These are phyloP conservation scores for Drosophila gaucha DNA, from an alignment of 2,888 invertebrate genomes.

Conservation along the genomic window DNA sequence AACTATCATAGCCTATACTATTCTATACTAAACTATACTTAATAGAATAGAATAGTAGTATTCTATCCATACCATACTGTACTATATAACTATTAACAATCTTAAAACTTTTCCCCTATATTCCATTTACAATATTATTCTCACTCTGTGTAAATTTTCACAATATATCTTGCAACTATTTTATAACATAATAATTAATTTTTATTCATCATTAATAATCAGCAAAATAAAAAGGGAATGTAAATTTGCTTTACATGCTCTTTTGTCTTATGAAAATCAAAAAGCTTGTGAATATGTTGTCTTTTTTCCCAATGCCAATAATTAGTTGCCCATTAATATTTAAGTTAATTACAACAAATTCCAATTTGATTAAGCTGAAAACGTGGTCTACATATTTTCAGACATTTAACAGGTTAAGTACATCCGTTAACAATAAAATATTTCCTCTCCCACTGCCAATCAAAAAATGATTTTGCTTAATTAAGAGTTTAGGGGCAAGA, in stretches of 20 bases:
- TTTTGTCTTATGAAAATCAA: conserved; percentile 12
- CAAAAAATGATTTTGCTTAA: conserved; percentile 60
- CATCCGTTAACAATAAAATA: conserved; percentile 53
- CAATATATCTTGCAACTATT: conserved; percentile 5
- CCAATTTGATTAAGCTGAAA: conserved; percentile 10
- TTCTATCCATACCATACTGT: neutral
- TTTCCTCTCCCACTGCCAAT: conserved; percentile 49
- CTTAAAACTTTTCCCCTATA: neutral
- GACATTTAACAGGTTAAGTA: conserved; percentile 34
- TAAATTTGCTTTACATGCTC: conserved; percentile 21
- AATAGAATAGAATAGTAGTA: too few species aligned
- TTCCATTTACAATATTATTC: neutral
- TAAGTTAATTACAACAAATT: neutral
- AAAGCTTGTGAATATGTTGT: conserved; percentile 12
- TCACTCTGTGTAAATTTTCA: neutral
- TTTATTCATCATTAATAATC: conserved; percentile 43
- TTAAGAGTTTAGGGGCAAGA: conserved; percentile 49
- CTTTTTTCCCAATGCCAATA: conserved; percentile 20
- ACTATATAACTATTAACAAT: neutral
- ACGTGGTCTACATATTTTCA: conserved; percentile 11
- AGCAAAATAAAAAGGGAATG: conserved; percentile 26
- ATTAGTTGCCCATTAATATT: conserved; percentile 9
- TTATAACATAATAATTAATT: conserved; percentile 26
- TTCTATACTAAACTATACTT: too few species aligned
- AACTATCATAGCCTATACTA: neutral